Percentiles rank a stretch among this genome's conserved stretches.
Evolutionary conservation across 2,888 invertebrate species (phyloP).

Genomic region (Dryocosmus kuriphilus): DNA sequence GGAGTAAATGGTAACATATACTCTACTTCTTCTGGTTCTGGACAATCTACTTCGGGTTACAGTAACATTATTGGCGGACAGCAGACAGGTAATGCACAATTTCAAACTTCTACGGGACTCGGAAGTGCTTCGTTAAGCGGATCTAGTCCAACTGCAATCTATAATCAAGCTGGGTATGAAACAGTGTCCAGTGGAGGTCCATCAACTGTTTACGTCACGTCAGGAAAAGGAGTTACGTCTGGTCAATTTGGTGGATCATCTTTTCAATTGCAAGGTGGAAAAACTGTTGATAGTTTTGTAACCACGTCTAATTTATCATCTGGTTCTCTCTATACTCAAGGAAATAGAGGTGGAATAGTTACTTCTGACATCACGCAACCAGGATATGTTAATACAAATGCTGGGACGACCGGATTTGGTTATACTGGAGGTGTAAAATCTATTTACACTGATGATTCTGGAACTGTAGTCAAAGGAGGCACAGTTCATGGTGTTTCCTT

Average conservation of each 20-base stretch:
- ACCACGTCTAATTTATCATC: conserved; percentile 56
- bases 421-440: conserved; percentile 58
- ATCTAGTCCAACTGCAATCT: not conserved
- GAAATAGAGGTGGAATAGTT: conserved; percentile 55
- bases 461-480: conserved; percentile 51
- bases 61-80: not conserved
- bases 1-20: not conserved
- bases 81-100: not conserved
- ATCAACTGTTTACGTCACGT: not conserved
- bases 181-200: not conserved
- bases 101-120: not conserved
- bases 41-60: not conserved
- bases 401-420: conserved; percentile 62
- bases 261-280: conserved; percentile 51
- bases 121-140: not conserved
- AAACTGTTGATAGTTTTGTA: conserved; percentile 50
- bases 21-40: not conserved
- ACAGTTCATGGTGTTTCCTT: conserved; percentile 53
- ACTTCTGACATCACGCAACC: conserved; percentile 56
- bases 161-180: conserved; percentile 27
- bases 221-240: conserved; percentile 7
- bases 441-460: conserved; percentile 54
- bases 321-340: conserved; percentile 58
- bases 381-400: conserved; percentile 60
- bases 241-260: conserved; percentile 24